Conservation (phyloP, 2,113 vertebrate species). For the Microcebus jonahi region DNA sequence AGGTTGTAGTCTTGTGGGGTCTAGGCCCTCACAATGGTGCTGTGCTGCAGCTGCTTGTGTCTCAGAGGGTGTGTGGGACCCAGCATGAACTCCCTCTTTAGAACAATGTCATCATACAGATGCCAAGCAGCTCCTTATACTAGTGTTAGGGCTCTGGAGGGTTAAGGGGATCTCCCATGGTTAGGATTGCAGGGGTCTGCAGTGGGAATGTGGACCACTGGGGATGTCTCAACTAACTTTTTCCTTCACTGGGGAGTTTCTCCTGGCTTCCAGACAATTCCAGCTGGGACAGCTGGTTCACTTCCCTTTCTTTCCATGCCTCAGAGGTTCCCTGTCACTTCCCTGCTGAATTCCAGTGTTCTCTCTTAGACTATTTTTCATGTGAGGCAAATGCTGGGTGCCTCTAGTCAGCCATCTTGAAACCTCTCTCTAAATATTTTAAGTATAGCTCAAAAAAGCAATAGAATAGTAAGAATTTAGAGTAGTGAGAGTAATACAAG, state of each 20-base stretch:
- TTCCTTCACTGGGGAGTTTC: not conserved
- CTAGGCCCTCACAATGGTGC: not conserved
- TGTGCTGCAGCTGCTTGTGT: not conserved
- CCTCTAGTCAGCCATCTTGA: not conserved
- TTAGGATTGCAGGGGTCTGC: not conserved
- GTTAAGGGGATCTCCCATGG: not conserved
- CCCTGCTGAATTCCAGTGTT: not conserved
- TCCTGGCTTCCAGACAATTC: not conserved
- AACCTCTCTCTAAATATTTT: not conserved
- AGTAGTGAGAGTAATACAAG: not conserved
- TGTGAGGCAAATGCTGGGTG: not conserved
- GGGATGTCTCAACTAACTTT: not conserved
- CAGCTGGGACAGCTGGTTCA: not conserved
- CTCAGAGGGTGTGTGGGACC: not conserved
- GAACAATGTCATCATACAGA: too few species aligned
- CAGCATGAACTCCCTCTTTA: not conserved
- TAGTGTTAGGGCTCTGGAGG: not conserved
- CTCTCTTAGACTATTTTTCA: not conserved
- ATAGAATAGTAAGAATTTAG: not conserved
- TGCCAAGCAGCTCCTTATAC: not conserved
- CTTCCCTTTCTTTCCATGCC: not conserved
- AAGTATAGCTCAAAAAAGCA: not conserved
- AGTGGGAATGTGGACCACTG: not conserved
- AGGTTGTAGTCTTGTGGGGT: not conserved
- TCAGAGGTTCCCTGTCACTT: not conserved